phyloP scores from a whole-genome alignment of 2,888 invertebrate genomes.

The Epirrhoe tristata region DNA sequence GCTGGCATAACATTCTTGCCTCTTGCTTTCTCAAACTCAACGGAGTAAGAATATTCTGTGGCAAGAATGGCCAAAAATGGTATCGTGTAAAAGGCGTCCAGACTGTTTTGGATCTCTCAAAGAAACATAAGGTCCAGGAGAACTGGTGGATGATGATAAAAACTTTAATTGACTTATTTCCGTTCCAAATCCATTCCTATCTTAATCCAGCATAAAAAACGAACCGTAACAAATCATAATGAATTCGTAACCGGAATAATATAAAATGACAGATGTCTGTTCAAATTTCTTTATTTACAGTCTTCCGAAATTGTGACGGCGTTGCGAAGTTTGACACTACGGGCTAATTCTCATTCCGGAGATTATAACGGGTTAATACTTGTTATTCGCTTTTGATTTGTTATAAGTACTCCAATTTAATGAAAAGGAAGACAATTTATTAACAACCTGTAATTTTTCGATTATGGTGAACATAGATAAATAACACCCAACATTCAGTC shows the following conservation, averaged over 20 bases:
- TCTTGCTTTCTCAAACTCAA: too few species aligned
- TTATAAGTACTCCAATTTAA: background rate
- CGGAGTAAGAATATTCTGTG: too few species aligned
- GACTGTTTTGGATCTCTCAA: too few species aligned
- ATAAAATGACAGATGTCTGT: slow-evolving; percentile 50
- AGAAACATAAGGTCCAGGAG: too few species aligned
- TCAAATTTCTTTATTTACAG: slow-evolving; percentile 44
- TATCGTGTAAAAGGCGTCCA: too few species aligned
- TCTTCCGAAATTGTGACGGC: slow-evolving; percentile 21
- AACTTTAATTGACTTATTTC: slow-evolving; percentile 23
- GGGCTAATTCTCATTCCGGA: slow-evolving; percentile 25
- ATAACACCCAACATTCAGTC: too few species aligned
- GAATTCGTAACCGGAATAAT: slow-evolving; percentile 46
- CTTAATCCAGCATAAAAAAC: slow-evolving; percentile 32
- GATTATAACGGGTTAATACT: slow-evolving; percentile 15
- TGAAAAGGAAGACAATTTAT: background rate
- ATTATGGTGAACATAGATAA: too few species aligned
- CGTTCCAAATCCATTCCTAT: slow-evolving; percentile 21
- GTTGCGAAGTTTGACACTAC: slow-evolving; percentile 32
- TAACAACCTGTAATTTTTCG: too few species aligned
- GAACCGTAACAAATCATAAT: slow-evolving; percentile 36
- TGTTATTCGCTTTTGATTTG: background rate
- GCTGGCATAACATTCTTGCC: too few species aligned
- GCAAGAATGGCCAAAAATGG: too few species aligned
- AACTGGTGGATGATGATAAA: too few species aligned